A percentile compares a stretch with the other conserved stretches of the same genome.
phyloP scores from a whole-genome alignment of 2,888 invertebrate species.

The Lasioglossum oenotherae region DNA sequence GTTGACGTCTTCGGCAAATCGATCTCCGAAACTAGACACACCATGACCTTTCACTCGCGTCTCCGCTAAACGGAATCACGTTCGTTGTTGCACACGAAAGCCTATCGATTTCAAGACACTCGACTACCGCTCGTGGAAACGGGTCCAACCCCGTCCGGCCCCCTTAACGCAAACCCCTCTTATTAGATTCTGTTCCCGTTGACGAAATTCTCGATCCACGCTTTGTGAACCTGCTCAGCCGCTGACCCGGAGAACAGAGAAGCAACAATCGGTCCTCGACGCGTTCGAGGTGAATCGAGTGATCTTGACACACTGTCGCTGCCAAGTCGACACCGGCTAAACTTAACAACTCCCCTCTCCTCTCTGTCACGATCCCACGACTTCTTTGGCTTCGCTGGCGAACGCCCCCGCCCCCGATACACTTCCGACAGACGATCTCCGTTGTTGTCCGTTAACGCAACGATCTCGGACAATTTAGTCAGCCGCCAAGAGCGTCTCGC shows the following conservation, averaged over 20 bases:
- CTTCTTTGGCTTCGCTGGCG: constrained; percentile 44
- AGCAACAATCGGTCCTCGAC: constrained; percentile 56
- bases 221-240: constrained; percentile 52
- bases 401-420: constrained; percentile 35
- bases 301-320: constrained; percentile 80
- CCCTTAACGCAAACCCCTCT: not conserved
- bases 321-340: constrained; percentile 72
- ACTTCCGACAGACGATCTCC: constrained; percentile 57
- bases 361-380: not conserved
- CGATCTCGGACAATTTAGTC: not conserved
- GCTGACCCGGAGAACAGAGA: constrained; percentile 45
- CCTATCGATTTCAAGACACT: constrained; percentile 52
- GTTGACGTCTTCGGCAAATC: constrained; percentile 11
- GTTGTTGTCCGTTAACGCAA: not conserved
- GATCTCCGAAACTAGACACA: constrained; percentile 20
- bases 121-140: constrained; percentile 48
- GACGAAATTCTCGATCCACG: constrained; percentile 45
- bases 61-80: constrained; percentile 47
- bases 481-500: not conserved
- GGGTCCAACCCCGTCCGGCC: not conserved
- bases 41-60: constrained; percentile 37
- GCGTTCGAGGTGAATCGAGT: constrained; percentile 70
- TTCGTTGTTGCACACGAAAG: constrained; percentile 38
- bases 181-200: constrained; percentile 30
- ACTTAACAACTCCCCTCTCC: constrained; percentile 67